phyloP scores from a whole-genome alignment of 2,797 vertebrate genomes.

The Dryobates pubescens region DNA sequence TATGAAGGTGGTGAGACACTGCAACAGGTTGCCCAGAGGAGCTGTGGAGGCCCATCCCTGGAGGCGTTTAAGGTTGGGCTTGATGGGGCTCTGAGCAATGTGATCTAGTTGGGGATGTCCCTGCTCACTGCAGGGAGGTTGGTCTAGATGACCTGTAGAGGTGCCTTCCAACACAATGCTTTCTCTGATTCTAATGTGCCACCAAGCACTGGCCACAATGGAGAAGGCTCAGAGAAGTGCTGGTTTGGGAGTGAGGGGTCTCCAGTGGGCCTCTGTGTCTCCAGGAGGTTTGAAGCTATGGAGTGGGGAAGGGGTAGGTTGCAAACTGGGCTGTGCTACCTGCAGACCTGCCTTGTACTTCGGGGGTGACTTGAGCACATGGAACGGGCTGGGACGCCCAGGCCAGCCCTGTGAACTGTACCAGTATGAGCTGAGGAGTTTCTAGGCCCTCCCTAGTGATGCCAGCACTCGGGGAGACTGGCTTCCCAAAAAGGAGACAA shows the following conservation, averaged over 20 bases:
- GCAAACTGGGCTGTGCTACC: neutral
- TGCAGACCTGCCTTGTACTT: neutral
- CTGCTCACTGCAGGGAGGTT: too few relatives aligned
- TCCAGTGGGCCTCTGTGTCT: fast-evolving
- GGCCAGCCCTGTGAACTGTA: neutral
- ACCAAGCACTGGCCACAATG: fast-evolving
- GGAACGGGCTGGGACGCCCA: neutral
- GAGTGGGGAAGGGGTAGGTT: neutral
- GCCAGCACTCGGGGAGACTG: fast-evolving
- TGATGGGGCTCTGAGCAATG: too few relatives aligned
- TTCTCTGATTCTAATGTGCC: neutral
- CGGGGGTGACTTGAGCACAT: too few relatives aligned
- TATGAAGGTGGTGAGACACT: too few relatives aligned
- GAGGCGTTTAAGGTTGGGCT: too few relatives aligned
- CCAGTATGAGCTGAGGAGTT: fast-evolving
- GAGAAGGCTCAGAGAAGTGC: neutral
- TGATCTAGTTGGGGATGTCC: too few relatives aligned
- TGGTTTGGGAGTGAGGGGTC: neutral
- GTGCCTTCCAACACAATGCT: too few relatives aligned
- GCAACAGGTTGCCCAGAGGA: too few relatives aligned
- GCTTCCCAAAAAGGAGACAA: conserved; percentile 51
- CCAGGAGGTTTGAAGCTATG: fast-evolving
- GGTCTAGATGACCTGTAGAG: too few relatives aligned
- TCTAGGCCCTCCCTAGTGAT: neutral
- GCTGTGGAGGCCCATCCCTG: too few relatives aligned